Percentiles rank a stretch among this genome's conserved stretches.
These are phyloP conservation scores for Characodon lateralis DNA, from an alignment of 2,797 vertebrate species.

Conservation along the genomic window DNA sequence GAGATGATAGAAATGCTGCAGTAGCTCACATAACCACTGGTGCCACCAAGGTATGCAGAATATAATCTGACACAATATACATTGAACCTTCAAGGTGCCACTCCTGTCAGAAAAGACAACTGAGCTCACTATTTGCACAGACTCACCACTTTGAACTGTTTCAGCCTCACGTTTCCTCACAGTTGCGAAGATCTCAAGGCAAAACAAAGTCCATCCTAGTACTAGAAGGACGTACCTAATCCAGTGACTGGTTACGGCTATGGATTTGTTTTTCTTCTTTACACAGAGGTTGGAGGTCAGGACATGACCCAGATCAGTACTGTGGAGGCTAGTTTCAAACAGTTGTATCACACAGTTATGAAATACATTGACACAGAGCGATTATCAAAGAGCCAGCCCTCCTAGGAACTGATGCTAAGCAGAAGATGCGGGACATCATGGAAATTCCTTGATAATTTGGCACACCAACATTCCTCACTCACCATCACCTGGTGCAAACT, in stretches of 20 bases:
- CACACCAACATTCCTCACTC: conserved; percentile 26
- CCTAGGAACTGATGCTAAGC: conserved; percentile 10
- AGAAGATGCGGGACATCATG: conserved; percentile 57
- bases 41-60: too few species aligned
- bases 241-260: background rate
- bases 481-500: conserved; percentile 44
- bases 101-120: too few species aligned
- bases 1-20: too few species aligned
- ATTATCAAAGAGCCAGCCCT: conserved; percentile 7
- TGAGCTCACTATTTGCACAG: too few species aligned
- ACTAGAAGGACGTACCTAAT: background rate
- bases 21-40: too few species aligned
- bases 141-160: background rate
- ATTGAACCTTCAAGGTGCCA: too few species aligned
- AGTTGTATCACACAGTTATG: background rate
- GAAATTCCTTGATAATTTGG: conserved; percentile 56
- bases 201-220: background rate
- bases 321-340: background rate
- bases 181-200: background rate
- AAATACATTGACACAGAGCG: background rate
- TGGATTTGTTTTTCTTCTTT: background rate
- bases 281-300: conserved; percentile 4
- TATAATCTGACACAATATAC: too few species aligned
- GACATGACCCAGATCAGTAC: background rate
- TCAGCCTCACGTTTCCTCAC: background rate